phyloP scores from a whole-genome alignment of 2,888 invertebrate genomes.

The Ormyrus thymus region DNA sequence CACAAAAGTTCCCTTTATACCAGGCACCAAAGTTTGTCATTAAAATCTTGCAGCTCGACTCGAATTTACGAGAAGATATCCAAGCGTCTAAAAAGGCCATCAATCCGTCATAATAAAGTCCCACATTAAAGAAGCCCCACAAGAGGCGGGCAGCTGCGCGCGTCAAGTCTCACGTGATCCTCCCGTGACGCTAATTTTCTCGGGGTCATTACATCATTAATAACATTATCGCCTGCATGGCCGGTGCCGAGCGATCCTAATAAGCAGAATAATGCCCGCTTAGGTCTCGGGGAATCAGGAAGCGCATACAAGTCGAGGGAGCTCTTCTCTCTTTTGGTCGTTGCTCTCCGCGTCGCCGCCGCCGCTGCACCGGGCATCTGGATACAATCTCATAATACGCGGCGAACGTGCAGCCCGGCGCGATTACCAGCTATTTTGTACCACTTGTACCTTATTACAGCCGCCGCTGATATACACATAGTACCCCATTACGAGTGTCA shows the following conservation, averaged over 20 bases:
- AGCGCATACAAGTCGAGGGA: slow-evolving; percentile 21
- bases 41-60: too few relatives aligned
- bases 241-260: neutral
- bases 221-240: slow-evolving; percentile 15
- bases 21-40: too few relatives aligned
- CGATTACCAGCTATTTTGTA: slow-evolving; percentile 74
- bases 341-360: slow-evolving; percentile 30
- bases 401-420: slow-evolving; percentile 53
- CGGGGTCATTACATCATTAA: slow-evolving; percentile 41
- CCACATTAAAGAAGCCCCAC: slow-evolving; percentile 7
- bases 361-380: slow-evolving; percentile 35
- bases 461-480: slow-evolving; percentile 27
- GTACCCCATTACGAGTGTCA: slow-evolving; percentile 72
- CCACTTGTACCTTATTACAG: slow-evolving; percentile 72
- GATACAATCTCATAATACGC: slow-evolving; percentile 49
- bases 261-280: slow-evolving; percentile 1
- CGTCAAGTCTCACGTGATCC: neutral
- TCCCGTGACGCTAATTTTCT: slow-evolving; percentile 25
- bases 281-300: slow-evolving; percentile 15
- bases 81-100: neutral
- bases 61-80: too few relatives aligned
- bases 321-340: slow-evolving; percentile 39
- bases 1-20: too few relatives aligned
- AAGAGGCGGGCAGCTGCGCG: neutral
- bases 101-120: slow-evolving; percentile 30